Conservation (phyloP, 37 sponge, comb jelly and placozoan genomes). For the Haliclona indistincta region DNA sequence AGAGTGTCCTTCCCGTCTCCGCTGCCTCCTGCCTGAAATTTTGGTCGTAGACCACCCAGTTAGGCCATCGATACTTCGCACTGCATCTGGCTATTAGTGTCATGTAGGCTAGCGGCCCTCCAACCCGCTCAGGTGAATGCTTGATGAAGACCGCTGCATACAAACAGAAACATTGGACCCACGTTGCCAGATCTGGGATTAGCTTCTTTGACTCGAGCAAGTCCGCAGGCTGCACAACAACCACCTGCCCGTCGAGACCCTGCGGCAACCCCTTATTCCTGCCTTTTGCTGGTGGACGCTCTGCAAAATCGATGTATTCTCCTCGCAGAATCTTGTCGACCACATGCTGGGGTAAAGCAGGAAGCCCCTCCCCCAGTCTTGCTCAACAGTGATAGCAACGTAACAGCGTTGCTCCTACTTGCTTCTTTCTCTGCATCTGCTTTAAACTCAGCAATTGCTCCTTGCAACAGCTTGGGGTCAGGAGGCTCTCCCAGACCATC, state of each 20-base stretch:
- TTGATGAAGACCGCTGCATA: not conserved
- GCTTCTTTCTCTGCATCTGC: too few relatives aligned
- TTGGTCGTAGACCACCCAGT: slow-evolving; percentile 28
- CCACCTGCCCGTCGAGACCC: not conserved
- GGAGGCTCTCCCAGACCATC: too few relatives aligned
- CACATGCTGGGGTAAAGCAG: slow-evolving; percentile 7
- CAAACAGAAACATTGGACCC: slow-evolving; percentile 22
- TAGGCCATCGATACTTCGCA: slow-evolving; percentile 8
- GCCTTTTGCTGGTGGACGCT: slow-evolving; percentile 8
- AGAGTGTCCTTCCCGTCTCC: not conserved
- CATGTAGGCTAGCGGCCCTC: slow-evolving; percentile 24
- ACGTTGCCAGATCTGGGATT: slow-evolving; percentile 22
- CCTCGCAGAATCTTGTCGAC: slow-evolving; percentile 18
- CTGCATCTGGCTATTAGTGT: not conserved
- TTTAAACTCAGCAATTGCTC: too few relatives aligned
- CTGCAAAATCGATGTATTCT: slow-evolving; percentile 25
- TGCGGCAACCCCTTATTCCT: not conserved
- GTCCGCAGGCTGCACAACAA: slow-evolving; percentile 4
- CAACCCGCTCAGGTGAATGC: not conserved
- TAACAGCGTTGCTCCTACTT: too few relatives aligned
- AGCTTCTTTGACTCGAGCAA: slow-evolving; percentile 1
- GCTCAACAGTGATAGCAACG: too few relatives aligned
- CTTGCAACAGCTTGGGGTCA: too few relatives aligned
- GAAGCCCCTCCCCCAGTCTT: slow-evolving; percentile 27
- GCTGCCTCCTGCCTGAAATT: slow-evolving; percentile 25